Percentiles rank a stretch among this genome's conserved stretches.
These are phyloP conservation scores for Phymorhynchus buccinoides DNA, from an alignment of 1,140 invertebrate species.

Conservation along the genomic window DNA sequence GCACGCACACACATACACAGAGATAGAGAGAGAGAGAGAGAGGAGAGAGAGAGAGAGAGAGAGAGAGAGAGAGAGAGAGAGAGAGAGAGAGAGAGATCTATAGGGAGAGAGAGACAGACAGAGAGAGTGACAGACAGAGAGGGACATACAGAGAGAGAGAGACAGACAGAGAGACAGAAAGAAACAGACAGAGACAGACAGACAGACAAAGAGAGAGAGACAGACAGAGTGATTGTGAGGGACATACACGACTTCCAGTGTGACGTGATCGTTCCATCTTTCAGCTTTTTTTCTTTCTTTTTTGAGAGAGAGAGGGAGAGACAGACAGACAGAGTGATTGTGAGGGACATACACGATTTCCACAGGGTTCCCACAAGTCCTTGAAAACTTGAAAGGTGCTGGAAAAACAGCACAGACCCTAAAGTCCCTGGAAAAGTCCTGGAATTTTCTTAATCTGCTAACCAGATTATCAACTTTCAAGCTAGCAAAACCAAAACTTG, in stretches of 20 bases:
- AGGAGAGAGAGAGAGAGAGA: neutral
- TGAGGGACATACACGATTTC: neutral
- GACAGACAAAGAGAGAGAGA: neutral
- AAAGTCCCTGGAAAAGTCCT: too few species aligned
- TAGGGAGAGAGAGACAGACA: neutral
- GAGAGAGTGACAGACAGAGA: neutral
- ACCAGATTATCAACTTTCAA: too few species aligned
- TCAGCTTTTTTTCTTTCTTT: too few species aligned
- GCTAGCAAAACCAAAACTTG: too few species aligned
- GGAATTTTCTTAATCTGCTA: too few species aligned
- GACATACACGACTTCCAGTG: neutral
- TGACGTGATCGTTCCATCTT: too few species aligned
- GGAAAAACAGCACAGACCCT: too few species aligned
- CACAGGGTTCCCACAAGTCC: too few species aligned
- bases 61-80: conserved; percentile 2
- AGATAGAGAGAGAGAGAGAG: too few species aligned
- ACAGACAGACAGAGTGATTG: neutral
- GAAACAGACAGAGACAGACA: conserved; percentile 13
- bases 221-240: neutral
- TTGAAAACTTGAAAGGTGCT: too few species aligned
- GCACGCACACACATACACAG: neutral
- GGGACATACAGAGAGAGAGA: neutral
- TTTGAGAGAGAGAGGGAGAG: too few species aligned
- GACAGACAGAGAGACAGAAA: conserved; percentile 11
- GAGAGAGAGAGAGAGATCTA: neutral